phyloP scores from a whole-genome alignment of 2,113 vertebrate genomes.

The Pseudopodoces humilis region DNA sequence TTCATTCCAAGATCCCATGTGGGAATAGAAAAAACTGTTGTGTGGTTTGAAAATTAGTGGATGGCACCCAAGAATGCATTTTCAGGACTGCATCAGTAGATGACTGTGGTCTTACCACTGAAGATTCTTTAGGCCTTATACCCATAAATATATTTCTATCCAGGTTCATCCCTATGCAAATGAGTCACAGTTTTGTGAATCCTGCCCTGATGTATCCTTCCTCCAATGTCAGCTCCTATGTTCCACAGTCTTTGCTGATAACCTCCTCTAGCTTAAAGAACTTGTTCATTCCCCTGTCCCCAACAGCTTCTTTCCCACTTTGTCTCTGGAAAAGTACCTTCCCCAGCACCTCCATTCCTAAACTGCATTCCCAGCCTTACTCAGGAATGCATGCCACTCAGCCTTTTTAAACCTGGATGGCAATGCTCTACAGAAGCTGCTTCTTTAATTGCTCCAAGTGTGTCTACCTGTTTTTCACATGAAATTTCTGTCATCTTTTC shows the following conservation, averaged over 20 bases:
- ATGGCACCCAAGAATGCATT: neutral
- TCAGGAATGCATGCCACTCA: neutral
- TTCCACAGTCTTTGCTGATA: neutral
- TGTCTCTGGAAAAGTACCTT: neutral
- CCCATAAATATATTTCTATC: neutral
- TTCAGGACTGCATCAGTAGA: neutral
- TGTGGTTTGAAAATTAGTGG: neutral
- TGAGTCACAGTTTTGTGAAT: neutral
- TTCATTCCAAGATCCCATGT: neutral
- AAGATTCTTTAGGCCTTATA: neutral
- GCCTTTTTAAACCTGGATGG: neutral
- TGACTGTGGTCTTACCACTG: neutral
- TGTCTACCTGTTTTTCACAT: neutral
- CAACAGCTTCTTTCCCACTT: neutral
- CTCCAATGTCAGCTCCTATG: neutral
- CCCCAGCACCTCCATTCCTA: neutral
- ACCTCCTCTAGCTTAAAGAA: neutral
- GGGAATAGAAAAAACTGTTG: neutral
- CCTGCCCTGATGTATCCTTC: neutral
- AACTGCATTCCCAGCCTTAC: neutral
- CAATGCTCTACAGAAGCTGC: neutral
- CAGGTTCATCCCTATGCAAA: neutral
- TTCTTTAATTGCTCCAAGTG: neutral
- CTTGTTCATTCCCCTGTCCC: neutral
- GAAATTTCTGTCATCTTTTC: neutral